Percentiles rank a stretch among this genome's conserved stretches.
Conservation (phyloP, 1,140 invertebrate species). For the Drosophila lini region DNA sequence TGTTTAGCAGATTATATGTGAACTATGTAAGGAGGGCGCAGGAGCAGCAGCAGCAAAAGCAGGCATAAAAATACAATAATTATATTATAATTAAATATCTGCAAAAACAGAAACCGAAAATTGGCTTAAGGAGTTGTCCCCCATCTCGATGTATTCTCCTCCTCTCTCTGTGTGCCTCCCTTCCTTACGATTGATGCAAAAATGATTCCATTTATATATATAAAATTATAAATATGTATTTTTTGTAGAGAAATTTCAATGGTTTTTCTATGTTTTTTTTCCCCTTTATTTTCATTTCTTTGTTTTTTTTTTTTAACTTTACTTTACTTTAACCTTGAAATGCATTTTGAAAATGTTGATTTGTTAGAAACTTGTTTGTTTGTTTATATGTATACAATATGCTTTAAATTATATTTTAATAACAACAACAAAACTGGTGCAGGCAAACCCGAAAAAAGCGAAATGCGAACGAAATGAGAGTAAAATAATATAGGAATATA, state of each 20-base stretch:
- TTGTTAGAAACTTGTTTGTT: conserved; percentile 48
- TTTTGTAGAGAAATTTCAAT: conserved; percentile 33
- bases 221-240: conserved; percentile 37
- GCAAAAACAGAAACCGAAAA: conserved; percentile 4
- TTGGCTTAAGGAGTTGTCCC: conserved; percentile 10
- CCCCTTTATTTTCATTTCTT: conserved; percentile 1
- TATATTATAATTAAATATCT: background rate
- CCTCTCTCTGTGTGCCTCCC: background rate
- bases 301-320: conserved; percentile 1
- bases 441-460: conserved; percentile 58
- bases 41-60: background rate
- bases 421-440: conserved; percentile 67
- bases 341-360: conserved; percentile 51
- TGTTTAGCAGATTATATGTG: background rate
- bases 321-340: conserved; percentile 17
- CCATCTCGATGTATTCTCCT: conserved; percentile 26
- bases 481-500: conserved; percentile 30
- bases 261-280: conserved; percentile 16
- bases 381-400: conserved; percentile 18
- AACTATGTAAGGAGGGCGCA: conserved; percentile 29
- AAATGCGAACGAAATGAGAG: conserved; percentile 29
- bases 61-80: conserved; percentile 6
- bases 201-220: conserved; percentile 35
- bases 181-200: conserved; percentile 9
- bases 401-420: conserved; percentile 45